Conservation (phyloP, 1,140 invertebrate genomes). For the Zaprionus kolodkinae region DNA sequence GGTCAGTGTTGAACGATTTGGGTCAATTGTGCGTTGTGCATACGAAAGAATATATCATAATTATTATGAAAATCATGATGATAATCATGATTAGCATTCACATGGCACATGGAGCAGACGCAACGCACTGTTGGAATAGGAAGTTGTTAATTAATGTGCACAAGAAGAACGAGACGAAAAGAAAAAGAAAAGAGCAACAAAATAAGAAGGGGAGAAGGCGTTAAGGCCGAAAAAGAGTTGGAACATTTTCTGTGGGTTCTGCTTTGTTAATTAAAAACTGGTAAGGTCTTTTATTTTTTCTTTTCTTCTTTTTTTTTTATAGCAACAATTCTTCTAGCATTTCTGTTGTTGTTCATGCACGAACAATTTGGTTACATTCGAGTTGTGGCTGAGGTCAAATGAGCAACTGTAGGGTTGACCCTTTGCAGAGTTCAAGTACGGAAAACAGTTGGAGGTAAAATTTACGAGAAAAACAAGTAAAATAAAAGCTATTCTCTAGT, state of each 20-base stretch:
- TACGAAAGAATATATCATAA: conserved; percentile 61
- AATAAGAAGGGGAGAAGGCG: conserved; percentile 2
- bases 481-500: too few species aligned
- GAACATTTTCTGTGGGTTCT: conserved; percentile 55
- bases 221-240: conserved; percentile 43
- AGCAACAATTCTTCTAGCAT: conserved; percentile 44
- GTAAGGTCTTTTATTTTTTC: conserved; percentile 31
- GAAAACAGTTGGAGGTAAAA: conserved; percentile 6
- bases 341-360: conserved; percentile 48
- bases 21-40: conserved; percentile 71
- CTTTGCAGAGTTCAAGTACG: conserved; percentile 10
- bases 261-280: conserved; percentile 69
- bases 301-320: conserved; percentile 14
- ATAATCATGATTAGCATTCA: conserved; percentile 69
- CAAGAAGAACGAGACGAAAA: conserved; percentile 21
- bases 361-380: conserved; percentile 68
- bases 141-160: conserved; percentile 78
- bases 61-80: conserved; percentile 28
- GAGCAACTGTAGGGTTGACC: conserved; percentile 17
- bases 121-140: conserved; percentile 43
- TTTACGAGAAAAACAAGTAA: background rate
- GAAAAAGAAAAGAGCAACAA: conserved; percentile 16
- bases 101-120: conserved; percentile 3
- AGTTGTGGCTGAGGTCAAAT: conserved; percentile 56
- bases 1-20: conserved; percentile 74